Conservation (phyloP, 92 coral and sea anemone genomes). For the Ricordea florida region DNA sequence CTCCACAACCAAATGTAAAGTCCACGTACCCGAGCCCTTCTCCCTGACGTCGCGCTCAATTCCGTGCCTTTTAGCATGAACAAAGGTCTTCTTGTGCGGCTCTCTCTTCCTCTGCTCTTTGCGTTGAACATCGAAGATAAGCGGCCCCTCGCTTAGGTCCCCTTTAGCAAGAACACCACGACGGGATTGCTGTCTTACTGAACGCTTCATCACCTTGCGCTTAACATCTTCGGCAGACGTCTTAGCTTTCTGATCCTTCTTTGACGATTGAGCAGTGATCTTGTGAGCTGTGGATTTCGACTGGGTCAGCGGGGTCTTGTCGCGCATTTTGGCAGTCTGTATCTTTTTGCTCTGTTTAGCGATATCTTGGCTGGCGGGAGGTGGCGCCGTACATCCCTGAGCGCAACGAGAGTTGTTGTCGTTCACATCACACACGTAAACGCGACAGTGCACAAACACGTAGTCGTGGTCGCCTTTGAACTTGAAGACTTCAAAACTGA, state of each 20-base stretch:
- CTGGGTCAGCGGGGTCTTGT: not conserved
- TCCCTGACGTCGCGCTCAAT: not conserved
- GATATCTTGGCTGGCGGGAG: not conserved
- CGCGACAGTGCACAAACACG: conserved; percentile 84
- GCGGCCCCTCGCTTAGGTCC: conserved; percentile 22
- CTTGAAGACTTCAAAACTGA: conserved; percentile 79
- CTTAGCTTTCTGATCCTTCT: no score
- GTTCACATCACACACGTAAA: conserved; percentile 72
- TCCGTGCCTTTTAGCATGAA: not conserved
- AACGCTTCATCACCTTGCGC: conserved; percentile 14
- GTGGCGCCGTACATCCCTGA: conserved; percentile 69
- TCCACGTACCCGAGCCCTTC: conserved; percentile 13
- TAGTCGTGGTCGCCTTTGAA: conserved; percentile 81
- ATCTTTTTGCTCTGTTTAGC: not conserved
- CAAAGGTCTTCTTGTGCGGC: not conserved
- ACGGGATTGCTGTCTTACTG: not conserved
- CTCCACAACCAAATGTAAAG: not conserved
- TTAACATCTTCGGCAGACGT: not conserved
- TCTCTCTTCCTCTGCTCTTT: not conserved
- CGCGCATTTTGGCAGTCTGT: not conserved
- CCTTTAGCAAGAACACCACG: conserved; percentile 8
- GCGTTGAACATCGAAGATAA: not conserved
- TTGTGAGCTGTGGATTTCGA: not conserved
- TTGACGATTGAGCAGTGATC: no score
- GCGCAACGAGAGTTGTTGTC: conserved; percentile 78